These are phyloP conservation scores for Hippoglossus hippoglossus DNA, from an alignment of 2,797 vertebrate genomes.

Conservation along the genomic window DNA sequence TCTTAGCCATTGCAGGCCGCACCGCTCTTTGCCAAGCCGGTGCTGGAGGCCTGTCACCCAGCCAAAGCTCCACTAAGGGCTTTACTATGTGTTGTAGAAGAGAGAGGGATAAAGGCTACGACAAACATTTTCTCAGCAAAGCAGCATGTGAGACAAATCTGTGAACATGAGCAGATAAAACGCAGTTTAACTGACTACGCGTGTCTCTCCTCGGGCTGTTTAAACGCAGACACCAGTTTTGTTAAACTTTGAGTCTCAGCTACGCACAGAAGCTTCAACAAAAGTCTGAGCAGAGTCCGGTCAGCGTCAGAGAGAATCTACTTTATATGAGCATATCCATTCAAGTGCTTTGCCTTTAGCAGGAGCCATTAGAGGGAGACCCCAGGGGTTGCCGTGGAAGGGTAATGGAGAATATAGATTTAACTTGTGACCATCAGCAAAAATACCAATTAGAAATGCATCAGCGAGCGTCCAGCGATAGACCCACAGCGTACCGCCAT, in stretches of 20 bases:
- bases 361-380: slow-evolving; percentile 73
- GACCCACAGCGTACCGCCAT: slow-evolving; percentile 52
- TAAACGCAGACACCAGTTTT: slow-evolving; percentile 45
- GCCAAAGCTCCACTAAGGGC: slow-evolving; percentile 57
- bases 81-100: slow-evolving; percentile 60
- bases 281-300: slow-evolving; percentile 37
- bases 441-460: slow-evolving; percentile 83
- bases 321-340: slow-evolving; percentile 64
- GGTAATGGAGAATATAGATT: slow-evolving; percentile 83
- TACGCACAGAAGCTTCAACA: slow-evolving; percentile 28
- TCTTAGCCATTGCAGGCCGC: slow-evolving; percentile 14
- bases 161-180: slow-evolving; percentile 58
- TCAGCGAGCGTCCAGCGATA: slow-evolving; percentile 66
- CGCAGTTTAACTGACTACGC: slow-evolving; percentile 55
- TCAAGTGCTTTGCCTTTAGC: slow-evolving; percentile 69
- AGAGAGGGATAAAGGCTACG: slow-evolving; percentile 59
- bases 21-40: slow-evolving; percentile 48
- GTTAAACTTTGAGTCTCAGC: slow-evolving; percentile 57
- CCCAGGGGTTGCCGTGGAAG: slow-evolving; percentile 61
- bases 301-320: slow-evolving; percentile 49
- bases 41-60: slow-evolving; percentile 42
- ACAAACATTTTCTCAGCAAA: slow-evolving; percentile 75
- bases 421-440: slow-evolving; percentile 82
- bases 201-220: slow-evolving; percentile 59
- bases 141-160: slow-evolving; percentile 44